Conservation (phyloP, 2,113 vertebrate species). For the Pteropus alecto region DNA sequence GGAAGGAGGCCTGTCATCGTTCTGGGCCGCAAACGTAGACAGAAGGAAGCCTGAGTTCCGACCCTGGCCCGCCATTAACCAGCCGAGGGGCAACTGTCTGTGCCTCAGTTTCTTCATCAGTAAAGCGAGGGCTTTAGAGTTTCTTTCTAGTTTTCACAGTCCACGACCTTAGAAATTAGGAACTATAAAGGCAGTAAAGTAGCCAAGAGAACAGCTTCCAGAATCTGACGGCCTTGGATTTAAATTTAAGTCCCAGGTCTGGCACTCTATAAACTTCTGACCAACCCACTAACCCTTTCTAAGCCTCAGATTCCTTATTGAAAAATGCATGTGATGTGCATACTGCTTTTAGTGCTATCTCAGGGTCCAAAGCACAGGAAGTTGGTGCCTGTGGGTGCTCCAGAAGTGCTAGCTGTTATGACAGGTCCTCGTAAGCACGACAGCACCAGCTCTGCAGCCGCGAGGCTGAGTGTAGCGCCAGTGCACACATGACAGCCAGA, state of each 20-base stretch:
- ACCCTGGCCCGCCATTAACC: no score
- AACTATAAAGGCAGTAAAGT: not conserved
- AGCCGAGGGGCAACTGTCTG: no score
- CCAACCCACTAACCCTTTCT: not conserved
- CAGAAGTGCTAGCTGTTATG: not conserved
- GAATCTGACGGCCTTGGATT: not conserved
- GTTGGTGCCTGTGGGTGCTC: not conserved
- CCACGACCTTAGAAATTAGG: not conserved
- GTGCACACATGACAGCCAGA: not conserved
- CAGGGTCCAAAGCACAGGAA: not conserved
- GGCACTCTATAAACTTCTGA: not conserved
- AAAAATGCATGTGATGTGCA: not conserved
- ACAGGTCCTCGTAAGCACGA: not conserved
- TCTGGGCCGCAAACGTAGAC: not conserved
- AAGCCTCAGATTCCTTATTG: not conserved
- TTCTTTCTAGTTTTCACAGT: not conserved
- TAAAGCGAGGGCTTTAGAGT: not conserved
- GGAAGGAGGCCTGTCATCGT: not conserved
- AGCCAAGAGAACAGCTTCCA: not conserved
- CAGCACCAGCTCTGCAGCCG: not conserved
- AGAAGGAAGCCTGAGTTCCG: not conserved
- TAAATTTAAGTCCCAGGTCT: not conserved
- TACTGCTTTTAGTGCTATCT: not conserved
- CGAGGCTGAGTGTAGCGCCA: no score
- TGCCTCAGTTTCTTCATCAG: not conserved